These are phyloP conservation scores for Cheilosia urbana DNA, from an alignment of 2,888 invertebrate species.

Conservation along the genomic window DNA sequence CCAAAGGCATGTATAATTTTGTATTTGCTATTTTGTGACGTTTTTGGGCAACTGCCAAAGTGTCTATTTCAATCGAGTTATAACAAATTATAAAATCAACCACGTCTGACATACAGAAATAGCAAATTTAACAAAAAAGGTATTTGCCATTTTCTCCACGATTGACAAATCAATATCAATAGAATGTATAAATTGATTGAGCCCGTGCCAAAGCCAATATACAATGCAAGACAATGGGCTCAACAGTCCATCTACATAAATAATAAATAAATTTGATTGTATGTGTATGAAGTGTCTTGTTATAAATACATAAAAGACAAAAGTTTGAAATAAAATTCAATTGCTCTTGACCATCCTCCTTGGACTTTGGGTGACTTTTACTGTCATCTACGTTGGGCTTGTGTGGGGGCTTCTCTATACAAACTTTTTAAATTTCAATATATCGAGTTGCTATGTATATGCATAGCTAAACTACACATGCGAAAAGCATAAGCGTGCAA, in stretches of 20 bases:
- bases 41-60: conserved; percentile 2
- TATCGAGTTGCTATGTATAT: neutral
- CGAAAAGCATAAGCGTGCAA: conserved; percentile 5
- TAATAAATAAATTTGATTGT: conserved; percentile 1
- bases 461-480: neutral
- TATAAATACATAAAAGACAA: neutral
- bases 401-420: neutral
- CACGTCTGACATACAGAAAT: conserved; percentile 16
- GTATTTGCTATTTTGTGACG: neutral
- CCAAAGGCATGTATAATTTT: neutral
- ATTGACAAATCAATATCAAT: conserved; percentile 36
- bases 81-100: neutral
- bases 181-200: conserved; percentile 26
- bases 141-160: conserved; percentile 13
- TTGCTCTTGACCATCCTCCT: conserved; percentile 32
- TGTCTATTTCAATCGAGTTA: neutral
- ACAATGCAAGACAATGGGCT: neutral
- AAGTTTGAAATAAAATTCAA: conserved; percentile 9
- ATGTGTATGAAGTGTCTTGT: neutral
- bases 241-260: conserved; percentile 3
- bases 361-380: conserved; percentile 4
- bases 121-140: neutral
- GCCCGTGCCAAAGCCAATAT: conserved; percentile 17
- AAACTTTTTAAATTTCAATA: neutral
- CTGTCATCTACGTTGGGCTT: neutral